These are phyloP conservation scores for Gadus macrocephalus DNA, from an alignment of 2,113 vertebrate species.

Conservation along the genomic window DNA sequence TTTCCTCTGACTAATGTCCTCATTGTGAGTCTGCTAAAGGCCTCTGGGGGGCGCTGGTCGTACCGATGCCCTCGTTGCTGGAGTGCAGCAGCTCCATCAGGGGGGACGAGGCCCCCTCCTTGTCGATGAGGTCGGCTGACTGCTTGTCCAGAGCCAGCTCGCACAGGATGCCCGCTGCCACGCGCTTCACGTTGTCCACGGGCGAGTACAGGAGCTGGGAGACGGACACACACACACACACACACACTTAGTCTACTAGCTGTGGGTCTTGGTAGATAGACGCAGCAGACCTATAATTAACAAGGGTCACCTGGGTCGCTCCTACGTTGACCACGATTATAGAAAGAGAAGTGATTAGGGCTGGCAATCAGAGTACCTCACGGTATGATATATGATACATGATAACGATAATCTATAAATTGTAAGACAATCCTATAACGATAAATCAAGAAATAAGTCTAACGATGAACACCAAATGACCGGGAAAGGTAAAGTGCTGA, in stretches of 20 bases:
- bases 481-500: no score
- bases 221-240: background rate
- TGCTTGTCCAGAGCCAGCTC: constrained; percentile 93
- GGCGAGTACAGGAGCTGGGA: constrained; percentile 91
- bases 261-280: background rate
- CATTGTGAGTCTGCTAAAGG: no score
- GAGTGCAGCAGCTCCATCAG: constrained; percentile 95
- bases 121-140: constrained; percentile 85
- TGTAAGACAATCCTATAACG: no score
- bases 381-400: no score
- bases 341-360: background rate
- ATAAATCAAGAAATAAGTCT: no score
- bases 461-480: no score
- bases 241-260: background rate
- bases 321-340: no score
- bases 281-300: background rate
- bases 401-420: no score
- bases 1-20: no score
- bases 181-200: constrained; percentile 96
- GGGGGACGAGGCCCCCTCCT: constrained; percentile 87
- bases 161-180: constrained; percentile 90
- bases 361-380: background rate
- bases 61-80: constrained; percentile 94
- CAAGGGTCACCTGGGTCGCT: no score
- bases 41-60: no score